Evolutionary conservation across 2,888 invertebrate species (phyloP).

Genomic region (Drosophila paracracens): DNA sequence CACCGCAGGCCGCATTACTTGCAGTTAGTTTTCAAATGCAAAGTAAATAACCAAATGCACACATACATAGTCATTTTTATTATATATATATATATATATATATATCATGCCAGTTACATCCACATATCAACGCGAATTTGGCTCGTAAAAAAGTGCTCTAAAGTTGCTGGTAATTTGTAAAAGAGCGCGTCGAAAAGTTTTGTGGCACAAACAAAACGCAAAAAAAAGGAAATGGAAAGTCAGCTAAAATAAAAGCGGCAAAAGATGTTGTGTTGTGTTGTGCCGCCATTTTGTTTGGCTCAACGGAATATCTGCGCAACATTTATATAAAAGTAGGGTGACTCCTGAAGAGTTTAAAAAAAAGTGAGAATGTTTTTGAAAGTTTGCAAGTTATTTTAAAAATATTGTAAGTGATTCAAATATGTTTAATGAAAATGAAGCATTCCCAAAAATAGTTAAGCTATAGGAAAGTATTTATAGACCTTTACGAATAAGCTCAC

Average conservation of each 20-base stretch:
- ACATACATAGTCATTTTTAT: background rate
- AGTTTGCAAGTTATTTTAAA: background rate
- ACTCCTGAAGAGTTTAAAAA: background rate
- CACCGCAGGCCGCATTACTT: conserved; percentile 43
- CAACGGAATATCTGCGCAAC: conserved; percentile 28
- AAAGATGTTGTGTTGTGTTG: conserved; percentile 66
- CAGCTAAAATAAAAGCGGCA: conserved; percentile 43
- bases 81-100: conserved; percentile 1
- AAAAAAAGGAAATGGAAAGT: conserved; percentile 8
- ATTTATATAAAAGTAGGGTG: conserved; percentile 41
- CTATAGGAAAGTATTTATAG: background rate
- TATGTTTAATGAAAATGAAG: background rate
- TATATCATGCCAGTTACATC: conserved; percentile 31
- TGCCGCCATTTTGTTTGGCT: conserved; percentile 69
- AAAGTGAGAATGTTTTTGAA: background rate
- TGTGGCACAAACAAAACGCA: conserved; percentile 58
- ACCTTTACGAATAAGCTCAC: background rate
- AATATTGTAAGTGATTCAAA: background rate
- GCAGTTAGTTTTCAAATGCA: conserved; percentile 46
- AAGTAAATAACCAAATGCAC: conserved; percentile 7
- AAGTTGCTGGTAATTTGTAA: conserved; percentile 83
- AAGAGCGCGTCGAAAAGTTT: conserved; percentile 83
- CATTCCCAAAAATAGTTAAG: fast-evolving
- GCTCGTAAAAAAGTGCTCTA: conserved; percentile 65
- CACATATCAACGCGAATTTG: conserved; percentile 56